phyloP scores from a whole-genome alignment of 2,113 vertebrate species.

The Struthidea cinerea region DNA sequence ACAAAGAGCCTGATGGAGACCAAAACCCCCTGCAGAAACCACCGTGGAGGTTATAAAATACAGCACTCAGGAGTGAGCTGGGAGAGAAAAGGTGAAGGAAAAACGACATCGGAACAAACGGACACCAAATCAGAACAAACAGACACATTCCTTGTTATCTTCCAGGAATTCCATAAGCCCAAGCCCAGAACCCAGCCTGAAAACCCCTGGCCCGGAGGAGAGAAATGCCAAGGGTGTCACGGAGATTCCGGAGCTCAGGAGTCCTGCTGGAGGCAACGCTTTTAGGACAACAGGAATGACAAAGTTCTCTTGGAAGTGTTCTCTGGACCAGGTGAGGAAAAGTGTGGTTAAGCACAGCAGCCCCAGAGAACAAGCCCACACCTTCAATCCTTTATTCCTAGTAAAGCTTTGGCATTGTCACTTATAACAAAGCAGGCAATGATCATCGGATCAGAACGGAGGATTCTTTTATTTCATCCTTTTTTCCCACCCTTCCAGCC shows the following conservation, averaged over 20 bases:
- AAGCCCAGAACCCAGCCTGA: neutral
- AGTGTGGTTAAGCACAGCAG: neutral
- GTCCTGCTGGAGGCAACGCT: neutral
- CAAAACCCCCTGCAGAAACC: neutral
- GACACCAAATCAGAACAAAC: neutral
- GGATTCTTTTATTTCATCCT: conserved; percentile 59
- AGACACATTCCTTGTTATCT: neutral
- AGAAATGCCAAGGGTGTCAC: neutral
- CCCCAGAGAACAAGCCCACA: conserved; percentile 10
- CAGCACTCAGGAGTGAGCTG: neutral
- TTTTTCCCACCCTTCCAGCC: conserved; percentile 42
- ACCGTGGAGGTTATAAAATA: neutral
- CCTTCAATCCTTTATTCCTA: conserved; percentile 15
- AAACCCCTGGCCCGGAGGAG: neutral
- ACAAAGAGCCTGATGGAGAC: neutral
- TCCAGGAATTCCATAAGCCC: neutral
- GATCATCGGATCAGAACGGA: conserved; percentile 56
- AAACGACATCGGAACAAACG: neutral
- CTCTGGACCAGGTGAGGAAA: neutral
- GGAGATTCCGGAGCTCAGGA: neutral
- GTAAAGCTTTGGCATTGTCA: conserved; percentile 35
- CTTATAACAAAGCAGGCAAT: conserved; percentile 83
- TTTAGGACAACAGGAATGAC: neutral
- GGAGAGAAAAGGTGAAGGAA: neutral
- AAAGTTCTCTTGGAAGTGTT: neutral